Evolutionary conservation across 2,797 vertebrate genomes (phyloP), one percentile per base, ranked within the genome.

Genomic region (Lagocephalus sceleratus): DNA sequence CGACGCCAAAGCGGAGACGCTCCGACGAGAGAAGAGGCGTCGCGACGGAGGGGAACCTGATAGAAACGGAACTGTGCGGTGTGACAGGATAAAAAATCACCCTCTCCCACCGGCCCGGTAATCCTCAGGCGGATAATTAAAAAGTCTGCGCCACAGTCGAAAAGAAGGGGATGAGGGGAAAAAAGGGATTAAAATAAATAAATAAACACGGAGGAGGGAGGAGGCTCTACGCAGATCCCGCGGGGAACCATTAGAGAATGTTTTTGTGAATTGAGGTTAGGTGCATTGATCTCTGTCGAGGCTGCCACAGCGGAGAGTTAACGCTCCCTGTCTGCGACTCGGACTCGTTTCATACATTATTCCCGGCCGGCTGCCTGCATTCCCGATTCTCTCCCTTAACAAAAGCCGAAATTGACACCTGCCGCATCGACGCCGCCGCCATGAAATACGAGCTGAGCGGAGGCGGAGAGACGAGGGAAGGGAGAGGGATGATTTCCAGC

Each of bases 191-290:
- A 67, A 90, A 88, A 90, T 87, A 91, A 90, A 90, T 88, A 91
- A 90, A 90, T 85, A 88, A 86, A 54, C 48, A 52, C 52, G 56
- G 66, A 75, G 76, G 77, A 76, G 67, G 66, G 69, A 83, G 76
- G 83, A 88, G 64, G 78, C 86, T 84, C 73, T 60, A 64, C 47
- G 35, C 54, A 19, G 68, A 75, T 88, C 91, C 88, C 83, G 47
- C 32, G 89, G 88, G 91, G 83, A 89, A 89, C 89, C 88, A 91
- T 92, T 92, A 92, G 89, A 90, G 86, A 87, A 90, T 91, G 89
- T 91, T 91, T 90, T 89, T 88, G 89, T 89, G 88, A 90, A 90
- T 89, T 87, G 90, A 90, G 91, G 91, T 92, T 90, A 90, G 88
- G 88, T 85, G 88, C 90, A 92, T 92, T 91, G 91, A 92, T 92